Percentiles rank a stretch among this genome's conserved stretches.
Evolutionary conservation across 2,888 invertebrate species (phyloP).

Genomic region (Agriopis leucophaearia): DNA sequence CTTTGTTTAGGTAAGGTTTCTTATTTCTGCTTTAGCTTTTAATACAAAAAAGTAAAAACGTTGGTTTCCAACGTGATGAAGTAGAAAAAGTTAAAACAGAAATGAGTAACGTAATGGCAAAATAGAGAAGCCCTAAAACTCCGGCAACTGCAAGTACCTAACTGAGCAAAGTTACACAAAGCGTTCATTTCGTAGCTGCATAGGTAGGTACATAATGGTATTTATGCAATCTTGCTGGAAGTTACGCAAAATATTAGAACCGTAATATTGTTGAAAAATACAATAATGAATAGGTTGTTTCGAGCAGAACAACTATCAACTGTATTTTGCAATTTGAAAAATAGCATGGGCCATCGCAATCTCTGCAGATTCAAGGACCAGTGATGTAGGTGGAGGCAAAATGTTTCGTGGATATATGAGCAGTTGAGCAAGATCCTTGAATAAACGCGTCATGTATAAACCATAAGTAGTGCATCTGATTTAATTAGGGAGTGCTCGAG

Average conservation of each 20-base stretch:
- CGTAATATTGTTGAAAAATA: conserved; percentile 19
- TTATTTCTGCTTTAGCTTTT: background rate
- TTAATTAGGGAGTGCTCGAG: conserved; percentile 53
- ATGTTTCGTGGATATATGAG: conserved; percentile 20
- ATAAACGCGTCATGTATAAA: conserved; percentile 40
- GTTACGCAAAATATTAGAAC: conserved; percentile 31
- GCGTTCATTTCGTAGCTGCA: conserved; percentile 22
- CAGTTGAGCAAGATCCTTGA: conserved; percentile 24
- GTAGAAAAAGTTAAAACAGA: background rate
- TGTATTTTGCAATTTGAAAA: background rate
- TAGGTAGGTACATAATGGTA: conserved; percentile 26
- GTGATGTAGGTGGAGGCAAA: background rate
- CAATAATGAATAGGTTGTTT: conserved; percentile 4
- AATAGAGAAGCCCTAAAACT: conserved; percentile 11
- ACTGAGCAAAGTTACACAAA: conserved; percentile 20
- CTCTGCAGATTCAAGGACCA: conserved; percentile 6
- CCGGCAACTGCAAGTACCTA: background rate
- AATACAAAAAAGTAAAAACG: background rate
- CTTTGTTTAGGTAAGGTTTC: too few species aligned
- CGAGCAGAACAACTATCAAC: conserved; percentile 4
- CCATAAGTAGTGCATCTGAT: conserved; percentile 58
- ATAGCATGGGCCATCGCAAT: conserved; percentile 4
- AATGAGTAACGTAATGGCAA: background rate
- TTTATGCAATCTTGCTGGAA: conserved; percentile 29
- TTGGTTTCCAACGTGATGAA: too few species aligned